Conservation (phyloP, 2,888 invertebrate species). For the Lamellibrachia satsuma region DNA sequence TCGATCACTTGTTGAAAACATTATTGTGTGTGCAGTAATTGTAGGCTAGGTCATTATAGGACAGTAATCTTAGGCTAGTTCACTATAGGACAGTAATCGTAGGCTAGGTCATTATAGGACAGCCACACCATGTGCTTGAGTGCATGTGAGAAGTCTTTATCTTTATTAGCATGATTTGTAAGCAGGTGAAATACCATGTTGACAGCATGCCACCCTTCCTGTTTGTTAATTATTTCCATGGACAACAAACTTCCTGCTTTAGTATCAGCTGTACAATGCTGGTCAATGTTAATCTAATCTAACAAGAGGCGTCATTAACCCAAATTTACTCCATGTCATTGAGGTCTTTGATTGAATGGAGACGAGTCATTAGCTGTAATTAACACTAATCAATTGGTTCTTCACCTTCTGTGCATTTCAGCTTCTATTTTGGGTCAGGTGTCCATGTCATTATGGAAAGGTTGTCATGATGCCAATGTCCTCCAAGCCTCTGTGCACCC, state of each 20-base stretch:
- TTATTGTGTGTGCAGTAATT: background rate
- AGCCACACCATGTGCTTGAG: background rate
- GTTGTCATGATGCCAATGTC: background rate
- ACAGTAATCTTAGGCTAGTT: background rate
- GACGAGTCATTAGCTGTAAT: background rate
- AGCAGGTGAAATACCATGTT: background rate
- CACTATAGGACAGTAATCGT: background rate
- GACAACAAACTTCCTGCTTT: background rate
- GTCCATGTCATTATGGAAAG: background rate
- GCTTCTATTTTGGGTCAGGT: background rate
- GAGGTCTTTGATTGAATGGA: background rate
- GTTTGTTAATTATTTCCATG: background rate
- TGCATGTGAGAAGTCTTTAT: background rate
- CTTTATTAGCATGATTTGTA: background rate
- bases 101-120: background rate
- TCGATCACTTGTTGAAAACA: background rate
- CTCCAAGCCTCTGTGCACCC: background rate
- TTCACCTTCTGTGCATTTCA: background rate
- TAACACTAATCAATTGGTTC: background rate
- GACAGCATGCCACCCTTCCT: background rate
- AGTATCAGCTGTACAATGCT: background rate
- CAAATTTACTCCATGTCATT: background rate
- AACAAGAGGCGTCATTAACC: background rate
- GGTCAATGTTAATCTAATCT: background rate
- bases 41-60: background rate